Evolutionary conservation across 2,113 vertebrate genomes (phyloP), one percentile per base, ranked within the genome.

Genomic region (Meleagris gallopavo): DNA sequence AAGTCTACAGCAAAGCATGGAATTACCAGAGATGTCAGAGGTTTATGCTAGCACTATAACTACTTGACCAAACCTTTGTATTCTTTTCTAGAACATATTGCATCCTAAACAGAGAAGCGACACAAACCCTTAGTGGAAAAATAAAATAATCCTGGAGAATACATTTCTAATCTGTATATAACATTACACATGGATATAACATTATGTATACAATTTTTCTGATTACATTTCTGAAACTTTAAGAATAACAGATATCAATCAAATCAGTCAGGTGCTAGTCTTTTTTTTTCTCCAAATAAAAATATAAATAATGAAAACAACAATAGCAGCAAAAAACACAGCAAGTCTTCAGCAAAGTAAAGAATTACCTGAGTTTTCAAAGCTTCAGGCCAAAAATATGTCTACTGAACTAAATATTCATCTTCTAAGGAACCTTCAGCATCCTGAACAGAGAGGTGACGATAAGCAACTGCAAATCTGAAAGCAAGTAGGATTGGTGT

Each of bases 1-100:
- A 72, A 61, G n/a, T 83, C 60, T 74, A 54, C 19, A 82, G 55
- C 9, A 91, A 89, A 86, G 29, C 5, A 2, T 74, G 20, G 67
- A 87, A 83, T 83, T 77, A 67, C 34, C 50, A 70, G 55, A 66
- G 45, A 73, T 94, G 82, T 91, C 60, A 20, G 77, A 92, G 45
- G 60, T 87, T 58, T 65, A 83, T 71, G 12, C 25, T 87, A 79
- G 13, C 46, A 38, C 36, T 66, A 0, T 21, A 76, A 80, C 55
- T 55, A 20, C 6, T 88, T 43, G 52, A 80, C 69, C 16, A 81
- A 88, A 89, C 62, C 34, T 30, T 40, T 74, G 36, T 66, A 55
- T 61, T 82, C 64, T 78, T 94, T 96, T 88, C 50, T 86, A 81
- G 52, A 80, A 72, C 3, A 61, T 45, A 66, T 38, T 78, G 5